Conservation (phyloP, 2,797 vertebrate genomes). For the Bryconaethiops microstoma region DNA sequence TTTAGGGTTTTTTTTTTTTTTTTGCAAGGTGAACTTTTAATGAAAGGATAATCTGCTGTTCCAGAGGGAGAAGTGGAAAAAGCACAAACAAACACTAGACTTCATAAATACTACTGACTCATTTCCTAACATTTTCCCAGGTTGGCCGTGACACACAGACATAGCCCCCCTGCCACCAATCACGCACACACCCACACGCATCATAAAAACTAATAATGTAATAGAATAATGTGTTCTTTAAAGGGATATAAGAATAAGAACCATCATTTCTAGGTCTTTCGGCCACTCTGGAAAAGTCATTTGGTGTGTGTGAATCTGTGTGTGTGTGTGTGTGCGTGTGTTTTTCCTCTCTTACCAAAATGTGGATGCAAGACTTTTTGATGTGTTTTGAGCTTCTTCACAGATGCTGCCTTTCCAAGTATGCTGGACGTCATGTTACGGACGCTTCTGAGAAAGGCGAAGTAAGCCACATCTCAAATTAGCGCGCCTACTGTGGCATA, state of each 20-base stretch:
- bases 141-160: slow-evolving; percentile 36
- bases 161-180: slow-evolving; percentile 42
- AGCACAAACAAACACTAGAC: slow-evolving; percentile 60
- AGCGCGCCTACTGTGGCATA: slow-evolving; percentile 64
- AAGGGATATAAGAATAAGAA: slow-evolving; percentile 63
- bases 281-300: slow-evolving; percentile 79
- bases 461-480: slow-evolving; percentile 79
- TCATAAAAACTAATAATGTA: slow-evolving; percentile 60
- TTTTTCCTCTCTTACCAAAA: slow-evolving; percentile 59
- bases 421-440: slow-evolving; percentile 76
- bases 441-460: slow-evolving; percentile 75
- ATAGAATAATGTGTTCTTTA: slow-evolving; percentile 57
- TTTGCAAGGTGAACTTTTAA: slow-evolving; percentile 63
- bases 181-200: slow-evolving; percentile 47
- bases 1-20: slow-evolving; percentile 56
- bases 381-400: slow-evolving; percentile 83
- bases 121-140: slow-evolving; percentile 58
- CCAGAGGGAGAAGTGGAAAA: slow-evolving; percentile 68
- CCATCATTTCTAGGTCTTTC: slow-evolving; percentile 63
- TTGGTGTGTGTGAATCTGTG: slow-evolving; percentile 69
- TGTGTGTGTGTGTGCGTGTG: slow-evolving; percentile 71
- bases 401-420: slow-evolving; percentile 80
- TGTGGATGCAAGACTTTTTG: slow-evolving; percentile 75
- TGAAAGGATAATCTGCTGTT: slow-evolving; percentile 73
- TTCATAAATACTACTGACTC: slow-evolving; percentile 61